Conservation (phyloP, 1,140 invertebrate genomes). For the Sipha flava region DNA sequence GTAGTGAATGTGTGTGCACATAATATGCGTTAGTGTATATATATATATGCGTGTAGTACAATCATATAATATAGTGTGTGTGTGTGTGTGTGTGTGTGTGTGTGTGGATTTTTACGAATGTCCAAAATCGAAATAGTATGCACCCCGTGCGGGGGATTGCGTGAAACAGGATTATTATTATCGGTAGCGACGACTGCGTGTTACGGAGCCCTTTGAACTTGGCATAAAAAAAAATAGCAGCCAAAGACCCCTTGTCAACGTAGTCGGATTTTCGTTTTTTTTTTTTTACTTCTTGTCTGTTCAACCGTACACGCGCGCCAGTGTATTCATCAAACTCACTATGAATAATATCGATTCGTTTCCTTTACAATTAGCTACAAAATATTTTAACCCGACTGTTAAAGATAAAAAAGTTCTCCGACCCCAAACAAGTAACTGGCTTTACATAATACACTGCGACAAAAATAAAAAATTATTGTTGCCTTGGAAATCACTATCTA, state of each 20-base stretch:
- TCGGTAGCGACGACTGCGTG: neutral
- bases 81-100: neutral
- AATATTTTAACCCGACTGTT: neutral
- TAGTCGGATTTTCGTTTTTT: neutral
- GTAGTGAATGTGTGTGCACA: too few relatives aligned
- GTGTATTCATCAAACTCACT: neutral
- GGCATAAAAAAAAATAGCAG: neutral
- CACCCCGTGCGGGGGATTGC: slow-evolving; percentile 4
- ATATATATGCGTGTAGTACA: neutral
- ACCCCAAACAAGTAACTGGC: neutral
- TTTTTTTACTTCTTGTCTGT: slow-evolving; percentile 18
- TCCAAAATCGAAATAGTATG: slow-evolving; percentile 30
- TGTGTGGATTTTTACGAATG: slow-evolving; percentile 20
- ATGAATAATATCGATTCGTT: slow-evolving; percentile 10
- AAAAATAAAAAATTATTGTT: too few relatives aligned
- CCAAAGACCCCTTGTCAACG: neutral
- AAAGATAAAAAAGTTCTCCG: neutral
- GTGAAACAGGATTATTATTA: slow-evolving; percentile 30
- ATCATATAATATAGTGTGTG: neutral
- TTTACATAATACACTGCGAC: neutral
- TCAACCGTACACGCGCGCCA: slow-evolving; percentile 13
- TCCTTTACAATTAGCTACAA: slow-evolving; percentile 22
- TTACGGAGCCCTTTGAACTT: slow-evolving; percentile 17
- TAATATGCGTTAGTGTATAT: neutral
- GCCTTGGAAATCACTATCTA: too few relatives aligned